These are phyloP conservation scores for Carassius auratus DNA, from an alignment of 2,113 vertebrate species.

Conservation along the genomic window DNA sequence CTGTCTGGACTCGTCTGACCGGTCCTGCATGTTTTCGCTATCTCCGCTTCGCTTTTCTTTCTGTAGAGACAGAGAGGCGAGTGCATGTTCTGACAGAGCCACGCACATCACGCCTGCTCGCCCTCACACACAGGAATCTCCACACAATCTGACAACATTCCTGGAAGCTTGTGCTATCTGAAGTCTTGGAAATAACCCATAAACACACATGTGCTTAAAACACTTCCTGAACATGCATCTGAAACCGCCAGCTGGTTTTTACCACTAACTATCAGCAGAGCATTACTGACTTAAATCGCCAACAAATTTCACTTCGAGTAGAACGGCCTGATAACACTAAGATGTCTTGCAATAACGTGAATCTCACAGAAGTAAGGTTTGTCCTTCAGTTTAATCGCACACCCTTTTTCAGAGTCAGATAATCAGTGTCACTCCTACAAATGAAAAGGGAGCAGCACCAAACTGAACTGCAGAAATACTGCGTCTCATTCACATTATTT, in stretches of 20 bases:
- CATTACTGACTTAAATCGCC: background rate
- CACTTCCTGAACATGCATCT: background rate
- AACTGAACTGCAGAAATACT: background rate
- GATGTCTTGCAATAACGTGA: too few relatives aligned
- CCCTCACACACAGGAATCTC: background rate
- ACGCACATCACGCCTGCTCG: too few relatives aligned
- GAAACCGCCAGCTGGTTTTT: background rate
- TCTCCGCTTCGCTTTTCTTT: background rate
- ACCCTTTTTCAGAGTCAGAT: background rate
- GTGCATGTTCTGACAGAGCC: background rate
- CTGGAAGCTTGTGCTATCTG: background rate
- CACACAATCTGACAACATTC: background rate
- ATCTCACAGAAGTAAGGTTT: background rate
- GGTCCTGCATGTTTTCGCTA: background rate
- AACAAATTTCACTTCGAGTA: too few relatives aligned
- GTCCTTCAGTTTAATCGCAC: background rate
- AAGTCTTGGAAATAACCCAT: background rate
- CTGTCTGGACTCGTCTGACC: background rate
- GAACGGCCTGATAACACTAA: too few relatives aligned
- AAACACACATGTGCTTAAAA: background rate
- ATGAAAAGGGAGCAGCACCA: background rate
- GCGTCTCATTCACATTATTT: background rate
- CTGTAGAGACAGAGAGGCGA: too few relatives aligned
- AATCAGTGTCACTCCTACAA: background rate
- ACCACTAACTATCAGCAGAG: background rate